Evolutionary conservation across 2,113 vertebrate species (phyloP), one percentile per base, ranked within the genome.

Genomic region (Syngnathus typhle): DNA sequence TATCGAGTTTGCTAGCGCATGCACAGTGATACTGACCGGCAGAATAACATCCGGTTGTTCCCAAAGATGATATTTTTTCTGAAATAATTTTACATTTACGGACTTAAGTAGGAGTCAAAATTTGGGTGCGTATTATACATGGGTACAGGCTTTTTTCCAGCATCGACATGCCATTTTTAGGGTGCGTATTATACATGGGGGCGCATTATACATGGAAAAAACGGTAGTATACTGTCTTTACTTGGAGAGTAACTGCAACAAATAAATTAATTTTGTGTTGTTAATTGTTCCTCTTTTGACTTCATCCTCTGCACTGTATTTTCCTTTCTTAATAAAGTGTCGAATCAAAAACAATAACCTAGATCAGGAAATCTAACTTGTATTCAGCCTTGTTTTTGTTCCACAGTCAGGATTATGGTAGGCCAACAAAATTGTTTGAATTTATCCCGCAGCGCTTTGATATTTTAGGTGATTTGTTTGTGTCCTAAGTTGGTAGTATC

Each of bases 391-490:
- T 82, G 73, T 85, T 85, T 74, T 82, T 72, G 56, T 80, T 84
- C 71, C 67, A 69, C 67, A 58, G 52, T 7, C 13, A 83, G 77
- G 76, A 84, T 81, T 82, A 82, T 51, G 67, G 59, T 11, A 39
- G 36, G 70, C 69, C 75, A 84, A 84, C 86, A 77, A 79, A 85
- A 87, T 79, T 77, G 80, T 84, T 82, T 73, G 70, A 73, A 74
- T 84, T 84, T 16, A 44, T 43, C 60, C 83, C 38, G 82, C 85
- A 82, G 85, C 69, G 84, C 86, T 87, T 86, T 87, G 87, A 86
- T 87, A 89, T 87, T 83, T 82, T 75, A 69, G 76, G 79, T 86
- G 82, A 88, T 89, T 86, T 87, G 79, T 88, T 88, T 85, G 83
- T 80, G 83, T 87, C 81, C 73, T 84, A 83, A 87, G 83, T 82